Conservation (phyloP, 2,888 invertebrate genomes). For the Ichneumoninae sp. region DNA sequence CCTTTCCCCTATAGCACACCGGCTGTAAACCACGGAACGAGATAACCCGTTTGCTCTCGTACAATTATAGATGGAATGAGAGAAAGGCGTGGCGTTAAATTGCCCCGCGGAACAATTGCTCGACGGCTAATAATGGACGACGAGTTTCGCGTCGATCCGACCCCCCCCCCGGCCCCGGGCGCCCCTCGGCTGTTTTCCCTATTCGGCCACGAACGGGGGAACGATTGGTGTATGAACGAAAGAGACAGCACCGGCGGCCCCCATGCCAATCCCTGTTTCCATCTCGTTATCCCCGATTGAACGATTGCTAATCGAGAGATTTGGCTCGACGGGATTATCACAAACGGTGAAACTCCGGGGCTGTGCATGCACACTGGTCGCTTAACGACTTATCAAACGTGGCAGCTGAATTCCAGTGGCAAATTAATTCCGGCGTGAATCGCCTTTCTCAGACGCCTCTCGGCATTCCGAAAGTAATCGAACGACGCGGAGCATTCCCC, state of each 20-base stretch:
- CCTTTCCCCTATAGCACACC: conserved; percentile 26
- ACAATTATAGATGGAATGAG: conserved; percentile 65
- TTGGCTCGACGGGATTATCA: conserved; percentile 42
- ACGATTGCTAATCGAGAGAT: conserved; percentile 57
- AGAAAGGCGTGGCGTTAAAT: conserved; percentile 68
- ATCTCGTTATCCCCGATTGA: conserved; percentile 60
- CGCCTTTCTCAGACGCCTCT: background rate
- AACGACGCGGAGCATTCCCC: background rate
- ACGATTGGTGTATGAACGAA: background rate
- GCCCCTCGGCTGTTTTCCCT: background rate
- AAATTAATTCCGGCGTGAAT: conserved; percentile 33
- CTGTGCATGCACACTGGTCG: conserved; percentile 3
- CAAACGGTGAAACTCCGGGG: background rate
- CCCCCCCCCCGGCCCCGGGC: background rate
- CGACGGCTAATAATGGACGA: conserved; percentile 57
- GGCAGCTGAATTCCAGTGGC: conserved; percentile 23
- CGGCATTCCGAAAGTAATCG: background rate
- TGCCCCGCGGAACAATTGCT: conserved; percentile 66
- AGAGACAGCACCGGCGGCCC: conserved; percentile 27
- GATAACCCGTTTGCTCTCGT: conserved; percentile 51
- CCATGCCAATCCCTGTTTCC: conserved; percentile 15
- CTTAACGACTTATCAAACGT: conserved; percentile 58
- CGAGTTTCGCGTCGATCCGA: conserved; percentile 43
- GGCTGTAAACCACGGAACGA: conserved; percentile 51
- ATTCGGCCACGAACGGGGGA: background rate